Conservation (phyloP, 2,113 vertebrate genomes). For the Chaetodon auriga region DNA sequence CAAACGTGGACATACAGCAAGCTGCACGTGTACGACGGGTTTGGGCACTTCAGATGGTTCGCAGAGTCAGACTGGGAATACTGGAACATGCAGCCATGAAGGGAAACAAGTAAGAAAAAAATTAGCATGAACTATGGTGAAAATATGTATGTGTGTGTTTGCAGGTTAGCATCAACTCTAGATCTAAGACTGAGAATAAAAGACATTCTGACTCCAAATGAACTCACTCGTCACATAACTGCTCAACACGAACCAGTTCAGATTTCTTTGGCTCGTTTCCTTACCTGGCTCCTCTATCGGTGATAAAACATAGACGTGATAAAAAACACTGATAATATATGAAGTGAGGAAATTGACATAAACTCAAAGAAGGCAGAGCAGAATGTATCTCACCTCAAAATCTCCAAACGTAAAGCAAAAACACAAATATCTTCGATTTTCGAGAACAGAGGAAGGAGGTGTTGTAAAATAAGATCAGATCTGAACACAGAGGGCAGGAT, state of each 20-base stretch:
- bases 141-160: no score
- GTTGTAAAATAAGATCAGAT: background rate
- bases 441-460: background rate
- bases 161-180: no score
- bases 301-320: conserved; percentile 8
- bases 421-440: background rate
- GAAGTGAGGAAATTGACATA: background rate
- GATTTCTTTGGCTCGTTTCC: background rate
- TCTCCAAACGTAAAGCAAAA: background rate
- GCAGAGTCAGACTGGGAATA: no score
- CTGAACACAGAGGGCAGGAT: background rate
- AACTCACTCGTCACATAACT: no score
- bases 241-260: background rate
- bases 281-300: background rate
- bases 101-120: no score
- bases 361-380: background rate
- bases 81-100: no score
- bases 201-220: no score
- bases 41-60: no score
- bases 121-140: no score
- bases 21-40: no score
- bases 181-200: no score
- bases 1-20: no score
- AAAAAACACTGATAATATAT: conserved; percentile 44
- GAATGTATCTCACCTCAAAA: background rate